phyloP scores from a whole-genome alignment of 2,888 invertebrate genomes.

The Caenorhabditis virilis region DNA sequence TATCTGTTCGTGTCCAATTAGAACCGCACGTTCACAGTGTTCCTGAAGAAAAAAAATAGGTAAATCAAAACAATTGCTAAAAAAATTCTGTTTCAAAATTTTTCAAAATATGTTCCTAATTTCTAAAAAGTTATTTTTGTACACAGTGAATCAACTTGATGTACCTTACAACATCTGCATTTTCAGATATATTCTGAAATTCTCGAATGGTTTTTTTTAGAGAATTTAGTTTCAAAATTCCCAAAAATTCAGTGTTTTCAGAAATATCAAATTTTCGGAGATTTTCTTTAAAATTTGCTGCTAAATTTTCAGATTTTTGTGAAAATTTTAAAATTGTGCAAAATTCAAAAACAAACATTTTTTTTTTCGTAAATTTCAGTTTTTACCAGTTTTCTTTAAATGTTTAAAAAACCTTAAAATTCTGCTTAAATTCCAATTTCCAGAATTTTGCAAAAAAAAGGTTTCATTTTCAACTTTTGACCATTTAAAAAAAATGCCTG shows the following conservation, averaged over 20 bases:
- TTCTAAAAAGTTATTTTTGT: neutral
- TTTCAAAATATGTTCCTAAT: neutral
- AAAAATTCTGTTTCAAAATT: neutral
- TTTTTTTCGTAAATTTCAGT: neutral
- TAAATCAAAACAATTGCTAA: neutral
- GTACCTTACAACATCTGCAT: neutral
- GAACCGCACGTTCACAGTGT: conserved; percentile 54
- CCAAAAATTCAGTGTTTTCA: too few relatives aligned
- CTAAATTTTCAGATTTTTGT: neutral
- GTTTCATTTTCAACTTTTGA: too few relatives aligned
- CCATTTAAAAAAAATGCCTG: too few relatives aligned
- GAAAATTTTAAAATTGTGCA: neutral
- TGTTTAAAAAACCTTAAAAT: neutral
- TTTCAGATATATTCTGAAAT: neutral
- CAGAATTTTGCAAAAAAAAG: too few relatives aligned
- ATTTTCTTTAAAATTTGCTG: too few relatives aligned
- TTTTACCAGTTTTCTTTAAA: neutral
- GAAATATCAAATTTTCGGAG: too few relatives aligned
- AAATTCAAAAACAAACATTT: neutral
- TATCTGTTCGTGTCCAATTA: conserved; percentile 51
- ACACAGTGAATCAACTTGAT: neutral
- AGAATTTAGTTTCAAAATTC: neutral
- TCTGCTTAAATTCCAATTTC: too few relatives aligned
- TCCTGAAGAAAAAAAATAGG: conserved; percentile 33
- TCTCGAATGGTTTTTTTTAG: neutral